Percentiles rank a stretch among this genome's conserved stretches.
Evolutionary conservation across 2,113 vertebrate species (phyloP).

Genomic region (Numida meleagris): DNA sequence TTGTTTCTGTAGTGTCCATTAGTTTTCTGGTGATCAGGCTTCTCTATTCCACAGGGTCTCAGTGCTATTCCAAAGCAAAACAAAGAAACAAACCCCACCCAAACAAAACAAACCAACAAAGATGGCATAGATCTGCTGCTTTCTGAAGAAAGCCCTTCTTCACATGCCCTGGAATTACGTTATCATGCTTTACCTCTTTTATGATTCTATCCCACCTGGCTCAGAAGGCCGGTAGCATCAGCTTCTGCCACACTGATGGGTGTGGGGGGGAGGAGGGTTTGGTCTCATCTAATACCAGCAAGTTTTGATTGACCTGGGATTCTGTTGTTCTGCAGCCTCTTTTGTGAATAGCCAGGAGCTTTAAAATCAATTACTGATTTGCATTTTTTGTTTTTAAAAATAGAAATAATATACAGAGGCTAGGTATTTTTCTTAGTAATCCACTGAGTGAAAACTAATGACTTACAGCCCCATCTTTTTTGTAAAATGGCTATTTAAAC

Average conservation of each 20-base stretch:
- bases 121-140: not conserved
- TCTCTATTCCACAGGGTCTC: not conserved
- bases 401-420: not conserved
- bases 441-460: not conserved
- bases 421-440: not conserved
- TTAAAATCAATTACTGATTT: not conserved
- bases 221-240: not conserved
- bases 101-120: not conserved
- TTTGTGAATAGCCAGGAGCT: not conserved
- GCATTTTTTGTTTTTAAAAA: not conserved
- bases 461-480: not conserved
- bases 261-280: not conserved
- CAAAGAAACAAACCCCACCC: too few species aligned
- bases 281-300: not conserved
- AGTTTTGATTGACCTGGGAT: not conserved
- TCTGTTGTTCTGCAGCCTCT: not conserved
- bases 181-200: not conserved
- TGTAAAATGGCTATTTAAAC: not conserved
- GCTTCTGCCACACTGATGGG: not conserved
- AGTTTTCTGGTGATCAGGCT: not conserved
- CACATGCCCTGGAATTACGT: not conserved
- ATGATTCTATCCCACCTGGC: not conserved
- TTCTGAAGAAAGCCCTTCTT: not conserved
- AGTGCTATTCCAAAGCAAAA: not conserved
- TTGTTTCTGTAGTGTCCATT: not conserved